Base-by-base conservation (phyloP, 1,140 invertebrate species). In the Heliconius himera region DNA sequence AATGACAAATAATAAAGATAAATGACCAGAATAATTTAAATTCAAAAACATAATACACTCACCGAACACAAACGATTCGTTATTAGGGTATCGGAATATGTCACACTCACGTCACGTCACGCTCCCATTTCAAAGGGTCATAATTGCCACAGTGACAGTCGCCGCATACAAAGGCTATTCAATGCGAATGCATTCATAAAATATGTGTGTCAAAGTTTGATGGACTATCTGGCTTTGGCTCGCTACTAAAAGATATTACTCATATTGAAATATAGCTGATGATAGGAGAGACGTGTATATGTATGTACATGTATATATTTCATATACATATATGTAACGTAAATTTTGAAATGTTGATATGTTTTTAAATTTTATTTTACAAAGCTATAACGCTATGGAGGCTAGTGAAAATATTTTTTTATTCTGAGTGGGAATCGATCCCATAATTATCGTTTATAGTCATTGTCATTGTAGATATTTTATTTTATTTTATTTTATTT, bases 141-240 rank as follows among this genome's bases (percentile, higher is more conserved):
- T 76, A 76, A 76, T 76, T 76, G 75, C 60, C 41, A 46, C 75
- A 46, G 38, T 76, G 75, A 70, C 41, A 66, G 75, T 66, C 9
- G 36, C 56, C 41, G 60, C 75, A 76, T 76, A 76, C 75, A 76
- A 76, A 76, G 41, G 29, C 75, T 26, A 41, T 70, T 76, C 75
- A 49, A 76, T 76, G 60, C 38, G 56, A 41, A 66, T 60, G 66
- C 26, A 76, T 70, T 76, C 75, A 76, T 76, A 76, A 76, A 76
- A 70, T 76, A 76, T 76, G 66, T 60, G 60, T 76, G 60, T 76
- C 75, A 76, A 76, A 70, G n/a, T 76, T 70, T 76, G 74, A 76
- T 76, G 38, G 75, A 76, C 38, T 76, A 66, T 33, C 75, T 26
- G 20, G 70, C 36, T 71, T 71, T n/a, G 70, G 70, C 36, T 36